A percentile compares a stretch with the other conserved stretches of the same genome.
Evolutionary conservation across 1,140 invertebrate species (phyloP).

Genomic region (Trichoplusia ni): DNA sequence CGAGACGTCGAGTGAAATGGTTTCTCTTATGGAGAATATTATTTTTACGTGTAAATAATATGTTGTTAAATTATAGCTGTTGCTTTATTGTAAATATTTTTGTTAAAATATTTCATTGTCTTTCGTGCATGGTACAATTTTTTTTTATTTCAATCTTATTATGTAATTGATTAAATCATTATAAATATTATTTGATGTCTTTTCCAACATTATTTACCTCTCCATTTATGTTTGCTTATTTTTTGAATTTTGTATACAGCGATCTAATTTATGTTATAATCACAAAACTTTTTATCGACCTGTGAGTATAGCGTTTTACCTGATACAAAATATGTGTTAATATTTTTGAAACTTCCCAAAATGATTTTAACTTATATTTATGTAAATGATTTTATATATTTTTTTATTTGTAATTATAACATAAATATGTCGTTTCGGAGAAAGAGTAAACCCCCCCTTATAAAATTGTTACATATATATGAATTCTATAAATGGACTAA

Average conservation of each 20-base stretch:
- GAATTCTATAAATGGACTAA: not conserved
- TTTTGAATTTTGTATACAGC: constrained; percentile 3
- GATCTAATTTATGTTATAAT: constrained; percentile 19
- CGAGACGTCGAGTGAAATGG: constrained; percentile 48
- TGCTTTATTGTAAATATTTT: constrained; percentile 80
- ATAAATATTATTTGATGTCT: constrained; percentile 48
- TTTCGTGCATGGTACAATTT: constrained; percentile 65
- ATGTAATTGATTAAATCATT: constrained; percentile 58
- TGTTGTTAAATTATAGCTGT: constrained; percentile 79
- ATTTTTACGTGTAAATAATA: constrained; percentile 71
- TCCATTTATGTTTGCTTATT: constrained; percentile 26
- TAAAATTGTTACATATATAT: not conserved
- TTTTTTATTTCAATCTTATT: constrained; percentile 57
- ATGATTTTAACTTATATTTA: not conserved
- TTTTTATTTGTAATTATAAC: constrained; percentile 27
- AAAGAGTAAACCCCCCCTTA: constrained; percentile 22
- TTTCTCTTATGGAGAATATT: constrained; percentile 50
- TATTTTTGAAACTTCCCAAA: not conserved
- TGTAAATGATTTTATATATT: not conserved
- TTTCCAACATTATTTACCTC: no score
- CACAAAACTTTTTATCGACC: not conserved
- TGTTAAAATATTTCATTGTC: constrained; percentile 68
- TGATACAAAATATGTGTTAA: not conserved
- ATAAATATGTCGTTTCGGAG: not conserved
- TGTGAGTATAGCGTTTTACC: not conserved